Evolutionary conservation across 2,797 vertebrate genomes (phyloP).

Genomic region (Fratercula arctica): DNA sequence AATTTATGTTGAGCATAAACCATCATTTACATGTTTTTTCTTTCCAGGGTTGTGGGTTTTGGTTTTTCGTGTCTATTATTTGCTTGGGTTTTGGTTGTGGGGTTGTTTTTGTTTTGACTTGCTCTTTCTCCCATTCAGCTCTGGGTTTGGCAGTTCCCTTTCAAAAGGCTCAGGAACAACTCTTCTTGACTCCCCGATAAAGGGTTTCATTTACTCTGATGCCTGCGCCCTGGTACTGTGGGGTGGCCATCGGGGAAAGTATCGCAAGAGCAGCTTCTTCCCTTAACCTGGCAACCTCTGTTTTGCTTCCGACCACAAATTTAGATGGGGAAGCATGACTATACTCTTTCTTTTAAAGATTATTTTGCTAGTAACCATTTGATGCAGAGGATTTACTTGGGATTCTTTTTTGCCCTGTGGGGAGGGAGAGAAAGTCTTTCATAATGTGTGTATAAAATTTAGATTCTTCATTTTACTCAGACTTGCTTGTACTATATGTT

Average conservation of each 20-base stretch:
- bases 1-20: background rate
- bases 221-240: background rate
- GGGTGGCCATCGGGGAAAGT: background rate
- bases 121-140: background rate
- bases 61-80: background rate
- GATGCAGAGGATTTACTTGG: background rate
- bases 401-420: background rate
- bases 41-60: background rate
- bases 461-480: background rate
- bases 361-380: background rate
- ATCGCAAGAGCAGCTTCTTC: fast-evolving
- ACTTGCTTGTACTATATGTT: background rate
- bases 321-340: background rate
- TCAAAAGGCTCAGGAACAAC: background rate
- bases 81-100: background rate
- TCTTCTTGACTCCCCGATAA: background rate
- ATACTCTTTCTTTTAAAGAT: background rate
- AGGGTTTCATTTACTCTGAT: background rate
- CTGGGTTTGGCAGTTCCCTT: background rate
- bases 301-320: background rate
- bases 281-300: background rate
- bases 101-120: background rate
- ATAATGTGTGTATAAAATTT: background rate
- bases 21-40: background rate
- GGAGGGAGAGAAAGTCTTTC: background rate